A percentile compares a stretch with the other conserved stretches of the same genome.
Conservation (phyloP, 53 echinoderm and acorn worm genomes). For the Glandiceps talaboti region DNA sequence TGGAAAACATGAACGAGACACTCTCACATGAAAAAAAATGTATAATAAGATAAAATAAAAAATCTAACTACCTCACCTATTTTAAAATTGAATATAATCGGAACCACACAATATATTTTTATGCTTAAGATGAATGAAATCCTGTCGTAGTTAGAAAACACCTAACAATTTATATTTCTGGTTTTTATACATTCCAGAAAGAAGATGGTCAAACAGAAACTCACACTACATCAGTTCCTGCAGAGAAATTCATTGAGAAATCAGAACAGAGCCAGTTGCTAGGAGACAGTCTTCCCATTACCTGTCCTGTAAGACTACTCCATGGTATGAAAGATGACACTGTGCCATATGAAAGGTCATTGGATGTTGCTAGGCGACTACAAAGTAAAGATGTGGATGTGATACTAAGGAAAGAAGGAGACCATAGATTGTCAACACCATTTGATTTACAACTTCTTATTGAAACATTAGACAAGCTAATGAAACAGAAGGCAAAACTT, state of each 20-base stretch:
- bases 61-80: too few species aligned
- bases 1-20: too few species aligned
- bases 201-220: not conserved
- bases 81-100: too few species aligned
- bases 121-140: too few species aligned
- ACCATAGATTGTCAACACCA: conserved; percentile 49
- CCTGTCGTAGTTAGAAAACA: too few species aligned
- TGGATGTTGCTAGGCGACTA: conserved; percentile 37
- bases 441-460: conserved; percentile 28
- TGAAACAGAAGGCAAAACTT: not conserved
- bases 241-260: not conserved
- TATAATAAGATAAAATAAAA: too few species aligned
- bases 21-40: too few species aligned
- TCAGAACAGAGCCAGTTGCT: not conserved
- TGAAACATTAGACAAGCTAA: conserved; percentile 10
- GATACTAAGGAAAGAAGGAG: conserved; percentile 33
- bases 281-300: conserved; percentile 10
- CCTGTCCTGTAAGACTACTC: conserved; percentile 40
- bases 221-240: not conserved
- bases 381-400: conserved; percentile 58
- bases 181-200: too few species aligned
- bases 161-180: too few species aligned
- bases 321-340: conserved; percentile 63
- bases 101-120: too few species aligned
- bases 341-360: conserved; percentile 30